Conservation (phyloP, 1,140 invertebrate species). For the Drosophila insularis region DNA sequence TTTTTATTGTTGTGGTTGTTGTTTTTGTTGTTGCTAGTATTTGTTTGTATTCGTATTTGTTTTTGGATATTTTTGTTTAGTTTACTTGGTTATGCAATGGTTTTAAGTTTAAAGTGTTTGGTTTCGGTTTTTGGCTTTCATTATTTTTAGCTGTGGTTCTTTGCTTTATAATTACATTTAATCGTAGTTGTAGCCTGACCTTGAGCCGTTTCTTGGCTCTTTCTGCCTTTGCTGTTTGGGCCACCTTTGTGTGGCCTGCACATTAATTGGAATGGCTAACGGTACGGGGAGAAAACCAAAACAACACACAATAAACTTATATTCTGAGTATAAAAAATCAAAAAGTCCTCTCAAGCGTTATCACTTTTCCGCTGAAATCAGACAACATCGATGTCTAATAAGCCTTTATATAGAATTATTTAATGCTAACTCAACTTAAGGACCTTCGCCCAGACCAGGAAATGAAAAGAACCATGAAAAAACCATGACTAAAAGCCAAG, state of each 20-base stretch:
- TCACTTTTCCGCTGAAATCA: neutral
- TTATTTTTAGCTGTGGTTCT: constrained; percentile 48
- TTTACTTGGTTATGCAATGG: constrained; percentile 68
- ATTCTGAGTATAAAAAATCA: neutral
- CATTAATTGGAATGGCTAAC: constrained; percentile 59
- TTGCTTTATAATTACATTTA: constrained; percentile 72
- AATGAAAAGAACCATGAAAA: too few species aligned
- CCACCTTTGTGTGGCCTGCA: constrained; percentile 29
- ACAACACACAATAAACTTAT: neutral
- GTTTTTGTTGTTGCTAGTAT: constrained; percentile 40
- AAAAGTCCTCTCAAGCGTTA: neutral
- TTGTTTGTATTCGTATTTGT: constrained; percentile 47
- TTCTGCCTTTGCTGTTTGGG: constrained; percentile 36
- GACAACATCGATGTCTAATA: neutral
- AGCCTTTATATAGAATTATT: too few species aligned
- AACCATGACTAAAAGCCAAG: too few species aligned
- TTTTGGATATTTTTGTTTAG: constrained; percentile 34
- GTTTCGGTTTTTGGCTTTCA: constrained; percentile 79
- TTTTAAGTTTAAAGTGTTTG: constrained; percentile 50
- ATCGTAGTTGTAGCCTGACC: constrained; percentile 63
- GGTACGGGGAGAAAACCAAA: constrained; percentile 17
- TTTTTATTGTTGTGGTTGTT: constrained; percentile 46
- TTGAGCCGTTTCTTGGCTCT: constrained; percentile 60
- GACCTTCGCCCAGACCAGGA: too few species aligned
- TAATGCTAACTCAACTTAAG: too few species aligned